phyloP scores from a whole-genome alignment of 2,113 vertebrate genomes.

The Percopsis transmontana region DNA sequence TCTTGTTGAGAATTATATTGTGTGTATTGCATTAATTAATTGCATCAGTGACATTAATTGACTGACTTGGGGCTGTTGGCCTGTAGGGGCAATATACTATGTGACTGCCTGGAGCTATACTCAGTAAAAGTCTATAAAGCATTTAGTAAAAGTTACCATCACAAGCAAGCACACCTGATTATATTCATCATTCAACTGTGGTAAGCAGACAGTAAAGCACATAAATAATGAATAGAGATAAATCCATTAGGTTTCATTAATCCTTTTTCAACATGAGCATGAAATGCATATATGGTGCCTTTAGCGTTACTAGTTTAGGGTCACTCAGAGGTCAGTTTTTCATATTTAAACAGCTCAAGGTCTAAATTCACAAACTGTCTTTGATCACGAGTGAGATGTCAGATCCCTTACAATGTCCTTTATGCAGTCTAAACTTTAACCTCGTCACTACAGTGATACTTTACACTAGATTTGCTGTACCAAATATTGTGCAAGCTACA shows the following conservation, averaged over 20 bases:
- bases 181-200: conserved; percentile 17
- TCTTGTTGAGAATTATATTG: conserved; percentile 13
- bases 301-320: conserved; percentile 9
- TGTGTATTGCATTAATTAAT: no score
- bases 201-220: conserved; percentile 18
- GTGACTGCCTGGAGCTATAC: conserved; percentile 1
- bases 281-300: conserved; percentile 18
- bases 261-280: conserved; percentile 22
- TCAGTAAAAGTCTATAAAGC: not conserved
- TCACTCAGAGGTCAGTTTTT: conserved; percentile 10
- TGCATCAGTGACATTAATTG: conserved; percentile 17
- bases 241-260: conserved; percentile 29
- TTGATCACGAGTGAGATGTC: not conserved
- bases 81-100: conserved; percentile 11
- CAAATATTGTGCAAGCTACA: no score
- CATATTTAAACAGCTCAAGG: not conserved
- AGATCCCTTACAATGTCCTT: not conserved
- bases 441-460: no score
- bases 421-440: not conserved
- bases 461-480: no score
- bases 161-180: not conserved
- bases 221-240: conserved; percentile 30
- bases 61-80: conserved; percentile 1
- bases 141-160: not conserved
- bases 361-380: not conserved